phyloP scores from a whole-genome alignment of 2,797 vertebrate species.

The Esox lucius region DNA sequence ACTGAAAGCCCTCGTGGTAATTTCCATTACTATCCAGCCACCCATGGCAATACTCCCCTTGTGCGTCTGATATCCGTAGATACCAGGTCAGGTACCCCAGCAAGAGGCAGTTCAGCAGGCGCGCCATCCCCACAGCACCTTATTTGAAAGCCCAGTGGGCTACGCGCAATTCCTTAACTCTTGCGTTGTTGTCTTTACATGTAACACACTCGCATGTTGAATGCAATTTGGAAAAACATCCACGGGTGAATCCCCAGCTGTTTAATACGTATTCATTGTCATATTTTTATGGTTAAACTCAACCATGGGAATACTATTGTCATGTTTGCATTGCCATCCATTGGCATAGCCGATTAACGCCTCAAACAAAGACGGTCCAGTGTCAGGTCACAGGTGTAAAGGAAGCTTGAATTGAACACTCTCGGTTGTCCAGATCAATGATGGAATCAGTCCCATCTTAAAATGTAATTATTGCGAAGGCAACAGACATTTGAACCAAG shows the following conservation, averaged over 20 bases:
- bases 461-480: slow-evolving; percentile 10
- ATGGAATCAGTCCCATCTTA: slow-evolving; percentile 4
- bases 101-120: slow-evolving; percentile 73
- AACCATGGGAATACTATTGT: slow-evolving; percentile 5
- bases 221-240: neutral
- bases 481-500: neutral
- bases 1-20: slow-evolving; percentile 93
- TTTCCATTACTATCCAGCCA: slow-evolving; percentile 89
- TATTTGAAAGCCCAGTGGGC: neutral
- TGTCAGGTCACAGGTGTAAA: neutral
- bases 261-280: slow-evolving; percentile 9
- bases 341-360: neutral
- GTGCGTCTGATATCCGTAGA: slow-evolving; percentile 77
- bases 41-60: slow-evolving; percentile 96
- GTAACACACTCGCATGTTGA: slow-evolving; percentile 10
- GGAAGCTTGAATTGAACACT: slow-evolving; percentile 20
- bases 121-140: slow-evolving; percentile 68
- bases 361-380: neutral
- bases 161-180: neutral
- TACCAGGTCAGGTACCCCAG: slow-evolving; percentile 79
- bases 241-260: neutral
- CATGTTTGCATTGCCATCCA: slow-evolving; percentile 33
- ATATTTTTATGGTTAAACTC: neutral
- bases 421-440: neutral
- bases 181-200: neutral